Evolutionary conservation across 2,113 vertebrate genomes (phyloP).

Genomic region (Thermophis baileyi): DNA sequence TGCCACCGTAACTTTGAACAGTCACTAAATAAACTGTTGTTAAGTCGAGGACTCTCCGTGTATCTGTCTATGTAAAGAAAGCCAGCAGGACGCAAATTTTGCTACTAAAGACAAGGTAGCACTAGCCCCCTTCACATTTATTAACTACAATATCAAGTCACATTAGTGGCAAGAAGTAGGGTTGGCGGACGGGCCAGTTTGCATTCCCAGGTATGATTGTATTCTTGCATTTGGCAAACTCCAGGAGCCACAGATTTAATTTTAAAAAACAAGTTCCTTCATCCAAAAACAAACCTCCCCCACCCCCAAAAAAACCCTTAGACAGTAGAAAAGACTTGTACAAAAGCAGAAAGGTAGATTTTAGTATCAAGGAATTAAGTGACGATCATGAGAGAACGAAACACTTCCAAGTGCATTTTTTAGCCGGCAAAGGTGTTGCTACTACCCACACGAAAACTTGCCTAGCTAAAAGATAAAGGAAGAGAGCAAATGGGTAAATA

Average conservation of each 20-base stretch:
- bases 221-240: conserved; percentile 9
- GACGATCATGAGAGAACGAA: conserved; percentile 3
- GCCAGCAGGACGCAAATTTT: neutral
- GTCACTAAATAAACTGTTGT: neutral
- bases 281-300: neutral
- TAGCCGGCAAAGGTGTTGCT: neutral
- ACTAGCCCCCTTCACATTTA: conserved; percentile 63
- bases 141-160: conserved; percentile 68
- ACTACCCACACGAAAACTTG: neutral
- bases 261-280: conserved; percentile 28
- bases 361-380: conserved; percentile 29
- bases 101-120: conserved; percentile 33
- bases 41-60: neutral
- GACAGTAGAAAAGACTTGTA: conserved; percentile 57
- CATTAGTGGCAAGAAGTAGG: conserved; percentile 55
- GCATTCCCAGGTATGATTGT: conserved; percentile 30
- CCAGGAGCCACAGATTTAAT: conserved; percentile 32
- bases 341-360: conserved; percentile 34
- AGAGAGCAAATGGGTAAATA: neutral
- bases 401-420: conserved; percentile 4
- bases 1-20: neutral
- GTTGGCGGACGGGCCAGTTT: conserved; percentile 44
- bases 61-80: neutral
- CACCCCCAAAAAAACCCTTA: neutral
- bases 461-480: neutral